Percentiles rank a stretch among this genome's conserved stretches.
phyloP scores from a whole-genome alignment of 2,797 vertebrate species.

The Odontamblyopus rebecca region DNA sequence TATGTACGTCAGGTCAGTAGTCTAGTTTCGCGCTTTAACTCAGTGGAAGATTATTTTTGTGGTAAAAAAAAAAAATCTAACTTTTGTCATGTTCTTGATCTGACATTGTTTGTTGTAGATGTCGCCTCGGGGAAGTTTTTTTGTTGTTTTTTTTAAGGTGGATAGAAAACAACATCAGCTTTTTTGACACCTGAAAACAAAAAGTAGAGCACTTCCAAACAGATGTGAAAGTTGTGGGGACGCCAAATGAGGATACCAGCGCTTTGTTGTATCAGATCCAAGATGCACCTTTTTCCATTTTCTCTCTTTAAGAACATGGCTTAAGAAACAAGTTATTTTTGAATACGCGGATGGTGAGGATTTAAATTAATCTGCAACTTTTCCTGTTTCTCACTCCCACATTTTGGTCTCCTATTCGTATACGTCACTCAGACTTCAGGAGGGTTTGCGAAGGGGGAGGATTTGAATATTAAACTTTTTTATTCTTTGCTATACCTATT shows the following conservation, averaged over 20 bases:
- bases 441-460: too few relatives aligned
- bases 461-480: too few relatives aligned
- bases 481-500: too few relatives aligned
- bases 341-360: not conserved
- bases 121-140: constrained; percentile 6
- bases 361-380: not conserved
- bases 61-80: not conserved
- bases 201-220: not conserved
- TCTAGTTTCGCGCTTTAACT: not conserved
- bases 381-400: not conserved
- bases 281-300: not conserved
- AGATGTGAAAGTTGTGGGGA: not conserved
- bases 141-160: not conserved
- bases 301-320: not conserved
- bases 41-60: not conserved
- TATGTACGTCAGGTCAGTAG: too few relatives aligned
- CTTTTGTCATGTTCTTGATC: constrained; percentile 5
- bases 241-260: not conserved
- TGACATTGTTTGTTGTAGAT: constrained; percentile 6
- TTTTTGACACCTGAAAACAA: constrained; percentile 11
- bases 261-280: not conserved
- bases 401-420: too few relatives aligned
- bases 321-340: not conserved
- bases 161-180: constrained; percentile 11
- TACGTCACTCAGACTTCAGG: too few relatives aligned